phyloP scores from a whole-genome alignment of 2,888 invertebrate species.

The Scelioninae gen. 1 region DNA sequence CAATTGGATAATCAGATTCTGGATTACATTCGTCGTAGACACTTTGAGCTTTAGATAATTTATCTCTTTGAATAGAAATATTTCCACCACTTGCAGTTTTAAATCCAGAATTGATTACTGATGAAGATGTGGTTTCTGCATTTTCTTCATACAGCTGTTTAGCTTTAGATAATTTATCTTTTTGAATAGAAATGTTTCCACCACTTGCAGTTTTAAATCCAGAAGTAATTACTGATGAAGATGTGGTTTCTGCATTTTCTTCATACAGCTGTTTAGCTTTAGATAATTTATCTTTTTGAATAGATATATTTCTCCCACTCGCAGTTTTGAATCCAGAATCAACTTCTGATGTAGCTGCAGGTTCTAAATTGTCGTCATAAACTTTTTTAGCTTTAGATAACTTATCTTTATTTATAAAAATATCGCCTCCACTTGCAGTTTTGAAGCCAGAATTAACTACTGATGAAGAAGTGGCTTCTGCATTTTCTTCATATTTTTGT shows the following conservation, averaged over 20 bases:
- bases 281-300: slow-evolving; percentile 72
- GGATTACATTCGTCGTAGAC: too few species aligned
- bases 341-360: too few species aligned
- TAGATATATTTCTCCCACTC: slow-evolving; percentile 75
- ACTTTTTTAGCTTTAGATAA: slow-evolving; percentile 1
- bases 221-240: slow-evolving; percentile 4
- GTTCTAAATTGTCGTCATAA: not conserved
- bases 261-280: slow-evolving; percentile 31
- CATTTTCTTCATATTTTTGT: not conserved
- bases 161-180: slow-evolving; percentile 62
- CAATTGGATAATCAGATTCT: too few species aligned
- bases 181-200: slow-evolving; percentile 74
- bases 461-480: too few species aligned
- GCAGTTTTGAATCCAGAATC: slow-evolving; percentile 80
- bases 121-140: not conserved
- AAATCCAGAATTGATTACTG: not conserved
- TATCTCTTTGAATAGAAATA: not conserved
- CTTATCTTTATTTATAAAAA: slow-evolving; percentile 23
- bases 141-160: slow-evolving; percentile 37
- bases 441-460: slow-evolving; percentile 28
- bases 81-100: not conserved
- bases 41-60: not conserved
- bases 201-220: slow-evolving; percentile 81
- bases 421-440: slow-evolving; percentile 33
- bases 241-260: not conserved